Base-by-base conservation (phyloP, 2,797 vertebrate genomes). In the Notolabrus celidotus region DNA sequence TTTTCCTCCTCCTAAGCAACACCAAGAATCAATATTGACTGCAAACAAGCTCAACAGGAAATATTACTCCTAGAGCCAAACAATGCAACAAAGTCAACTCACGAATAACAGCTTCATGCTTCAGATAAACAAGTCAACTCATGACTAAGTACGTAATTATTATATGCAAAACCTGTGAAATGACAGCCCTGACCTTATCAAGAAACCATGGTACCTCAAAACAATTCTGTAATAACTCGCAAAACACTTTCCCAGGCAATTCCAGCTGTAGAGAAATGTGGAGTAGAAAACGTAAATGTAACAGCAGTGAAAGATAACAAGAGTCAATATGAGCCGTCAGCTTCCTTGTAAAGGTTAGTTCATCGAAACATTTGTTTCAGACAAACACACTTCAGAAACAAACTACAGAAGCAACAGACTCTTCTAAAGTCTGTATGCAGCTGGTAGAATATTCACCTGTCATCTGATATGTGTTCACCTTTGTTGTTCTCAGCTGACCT, bases 121-220 rank as follows among this genome's bases (percentile, higher is more conserved):
- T 43, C 6, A 41, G 19, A 27, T 54, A 36, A 41, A 38, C 4
- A 47, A 29, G 11, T 42, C 14, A 23, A 25, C 2, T 38, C 43
- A 19, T 16, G 43, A 23, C 55, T 49, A 19, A 27, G 20, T 46
- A 22, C 38, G 34, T 22, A 0, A 2, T 55, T 46, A 34, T 22
- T 58, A 55, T 57, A 67, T 65, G 39, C 39, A 80, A 66, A 77
- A 31, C 51, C 55, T 58, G 4, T 38, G 34, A 49, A 41, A 70
- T 53, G 69, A 65, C 74, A 65, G 50, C 57, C 14, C 31, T 80
- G 78, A 74, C 78, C 74, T 84, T 80, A 67, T 83, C 55, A 72
- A 63, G 53, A 68, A 50, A 63, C n/a, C 22, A n/a, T 9, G 34
- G 33, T 34, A 67, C 55, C 34, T 25, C 14, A 70, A 54, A 74